Conservation (phyloP, 1,140 invertebrate species). For the Macrobrachium nipponense region DNA sequence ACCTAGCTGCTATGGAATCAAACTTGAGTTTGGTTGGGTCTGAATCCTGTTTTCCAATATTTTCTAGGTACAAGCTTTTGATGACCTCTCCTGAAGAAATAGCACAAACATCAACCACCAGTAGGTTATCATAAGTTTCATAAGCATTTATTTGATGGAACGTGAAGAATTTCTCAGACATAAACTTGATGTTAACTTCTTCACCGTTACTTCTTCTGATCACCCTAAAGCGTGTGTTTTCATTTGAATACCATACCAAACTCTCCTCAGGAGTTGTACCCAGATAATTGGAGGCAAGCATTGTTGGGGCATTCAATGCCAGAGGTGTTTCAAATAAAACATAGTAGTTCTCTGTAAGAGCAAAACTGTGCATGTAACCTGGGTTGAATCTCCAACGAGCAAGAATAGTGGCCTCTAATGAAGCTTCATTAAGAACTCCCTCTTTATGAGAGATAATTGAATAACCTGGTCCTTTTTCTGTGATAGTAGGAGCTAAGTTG, state of each 20-base stretch:
- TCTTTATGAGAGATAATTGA: slow-evolving; percentile 71
- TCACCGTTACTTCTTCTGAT: slow-evolving; percentile 69
- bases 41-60: neutral
- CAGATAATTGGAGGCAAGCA: neutral
- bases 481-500: slow-evolving; percentile 60
- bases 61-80: neutral
- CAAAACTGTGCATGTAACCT: slow-evolving; percentile 72
- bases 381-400: slow-evolving; percentile 65
- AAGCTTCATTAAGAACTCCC: slow-evolving; percentile 3
- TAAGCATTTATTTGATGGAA: slow-evolving; percentile 70
- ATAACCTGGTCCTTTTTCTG: neutral
- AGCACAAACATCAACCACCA: slow-evolving; percentile 63
- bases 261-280: neutral
- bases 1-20: neutral
- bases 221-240: slow-evolving; percentile 67
- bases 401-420: slow-evolving; percentile 65
- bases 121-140: slow-evolving; percentile 63
- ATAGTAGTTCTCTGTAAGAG: slow-evolving; percentile 71
- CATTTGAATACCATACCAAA: slow-evolving; percentile 1
- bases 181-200: slow-evolving; percentile 64
- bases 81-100: slow-evolving; percentile 27
- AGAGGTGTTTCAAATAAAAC: slow-evolving; percentile 71
- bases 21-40: neutral
- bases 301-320: neutral
- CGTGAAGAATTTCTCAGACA: neutral